A percentile compares a stretch with the other conserved stretches of the same genome.
Conservation (phyloP, 2,797 vertebrate species). For the Rhinichthys osculus region DNA sequence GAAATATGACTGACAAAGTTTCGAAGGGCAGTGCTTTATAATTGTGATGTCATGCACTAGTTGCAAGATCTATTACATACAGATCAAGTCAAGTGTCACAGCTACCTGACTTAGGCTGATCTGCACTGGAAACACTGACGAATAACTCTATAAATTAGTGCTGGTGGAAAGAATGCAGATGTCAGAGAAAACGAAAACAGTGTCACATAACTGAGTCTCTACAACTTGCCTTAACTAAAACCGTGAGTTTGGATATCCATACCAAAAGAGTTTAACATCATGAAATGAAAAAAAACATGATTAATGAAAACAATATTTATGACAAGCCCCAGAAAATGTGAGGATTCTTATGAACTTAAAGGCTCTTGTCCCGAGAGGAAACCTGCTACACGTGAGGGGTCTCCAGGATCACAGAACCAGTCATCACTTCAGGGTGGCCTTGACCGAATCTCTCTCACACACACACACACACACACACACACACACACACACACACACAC, state of each 20-base stretch:
- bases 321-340: neutral
- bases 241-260: conserved; percentile 18
- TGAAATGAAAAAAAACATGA: conserved; percentile 14
- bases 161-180: conserved; percentile 31
- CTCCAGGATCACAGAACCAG: neutral
- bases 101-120: neutral
- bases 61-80: neutral
- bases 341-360: conserved; percentile 7
- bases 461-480: neutral
- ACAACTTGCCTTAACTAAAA: conserved; percentile 35
- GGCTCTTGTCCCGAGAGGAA: neutral
- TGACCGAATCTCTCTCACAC: neutral
- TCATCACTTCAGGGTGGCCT: conserved; percentile 49
- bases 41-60: neutral
- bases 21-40: neutral
- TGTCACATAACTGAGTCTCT: conserved; percentile 1
- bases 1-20: neutral
- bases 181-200: conserved; percentile 36
- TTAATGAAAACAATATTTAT: neutral
- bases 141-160: neutral
- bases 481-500: neutral
- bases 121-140: neutral
- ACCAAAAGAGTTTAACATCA: conserved; percentile 2
- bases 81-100: conserved; percentile 1
- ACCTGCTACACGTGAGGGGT: neutral